Evolutionary conservation across 37 sponge, comb jelly and placozoan genomes (phyloP), one percentile per base, ranked within the genome.

Genomic region (Ianthella basta): DNA sequence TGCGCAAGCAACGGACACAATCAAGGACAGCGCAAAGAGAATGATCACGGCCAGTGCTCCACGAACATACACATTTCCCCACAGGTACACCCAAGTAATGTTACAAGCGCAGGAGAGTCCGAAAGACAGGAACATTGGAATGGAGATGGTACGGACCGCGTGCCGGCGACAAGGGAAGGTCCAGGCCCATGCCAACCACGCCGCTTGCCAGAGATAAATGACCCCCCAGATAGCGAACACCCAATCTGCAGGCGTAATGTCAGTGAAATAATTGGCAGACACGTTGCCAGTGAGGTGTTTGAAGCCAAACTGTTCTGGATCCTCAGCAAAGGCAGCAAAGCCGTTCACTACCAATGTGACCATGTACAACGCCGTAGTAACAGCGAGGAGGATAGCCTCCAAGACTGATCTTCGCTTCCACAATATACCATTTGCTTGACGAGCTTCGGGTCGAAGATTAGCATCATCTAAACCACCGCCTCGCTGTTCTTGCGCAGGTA

Each of bases 31-130:
- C 1, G n/a, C 23, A 24, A 50, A 75, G n/a, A 75, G 24, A 41
- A 75, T 75, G 54, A 39, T 75, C 14, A 75, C 37, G n/a, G 78
- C n/a, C 37, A 75, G 25, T 25, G 78, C 37, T 53, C 78, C 78
- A 14, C 1, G 19, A 2, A 75, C 40, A 24, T 39, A 13, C 20
- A n/a, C 78, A 10, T 75, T 75, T 10, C 54, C 78, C 23, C 37
- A 75, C 78, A 75, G 54, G 25, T 75, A 75, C 18, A 53, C 24
- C 78, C 78, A 75, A 38, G 37, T 24, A 53, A 75, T 41, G 25
- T 75, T 75, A 53, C 44, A 75, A 18, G 54, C 44, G 40, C 78
- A 36, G 2, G 78, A 2, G 3, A 75, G 13, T 3, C 24, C 10
- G 37, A 36, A 75, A 13, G 38, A 12, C 54, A 32, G 3, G 25